phyloP scores from a whole-genome alignment of 2,888 invertebrate genomes.

The Sinodicranocentrus sp. region DNA sequence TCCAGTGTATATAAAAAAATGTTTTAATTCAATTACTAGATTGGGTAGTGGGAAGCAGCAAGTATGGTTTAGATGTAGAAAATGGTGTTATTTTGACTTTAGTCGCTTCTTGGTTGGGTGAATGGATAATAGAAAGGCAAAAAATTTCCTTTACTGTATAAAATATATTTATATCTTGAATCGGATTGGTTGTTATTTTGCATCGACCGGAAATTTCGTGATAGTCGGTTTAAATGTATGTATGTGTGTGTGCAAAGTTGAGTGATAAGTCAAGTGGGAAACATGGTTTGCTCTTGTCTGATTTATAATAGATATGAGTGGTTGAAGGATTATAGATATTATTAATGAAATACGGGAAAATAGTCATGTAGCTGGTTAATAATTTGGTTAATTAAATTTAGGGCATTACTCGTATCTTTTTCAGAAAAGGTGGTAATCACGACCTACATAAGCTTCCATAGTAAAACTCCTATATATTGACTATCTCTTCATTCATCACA shows the following conservation, averaged over 20 bases:
- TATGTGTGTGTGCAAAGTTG: no score
- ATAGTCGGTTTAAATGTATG: no score
- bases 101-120: background rate
- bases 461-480: background rate
- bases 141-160: conserved; percentile 16
- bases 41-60: background rate
- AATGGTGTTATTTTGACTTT: background rate
- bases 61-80: background rate
- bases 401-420: conserved; percentile 34
- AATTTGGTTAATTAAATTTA: conserved; percentile 52
- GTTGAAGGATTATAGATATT: no score
- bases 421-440: background rate
- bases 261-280: no score
- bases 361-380: background rate
- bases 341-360: no score
- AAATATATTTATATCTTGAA: background rate
- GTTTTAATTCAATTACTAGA: conserved; percentile 44
- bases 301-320: no score
- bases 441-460: background rate
- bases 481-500: background rate
- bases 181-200: no score
- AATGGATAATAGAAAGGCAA: background rate
- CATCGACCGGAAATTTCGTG: no score
- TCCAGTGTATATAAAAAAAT: background rate
- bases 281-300: no score